Base-by-base conservation (phyloP, 2,797 vertebrate species). In the Gephyroberyx darwinii region DNA sequence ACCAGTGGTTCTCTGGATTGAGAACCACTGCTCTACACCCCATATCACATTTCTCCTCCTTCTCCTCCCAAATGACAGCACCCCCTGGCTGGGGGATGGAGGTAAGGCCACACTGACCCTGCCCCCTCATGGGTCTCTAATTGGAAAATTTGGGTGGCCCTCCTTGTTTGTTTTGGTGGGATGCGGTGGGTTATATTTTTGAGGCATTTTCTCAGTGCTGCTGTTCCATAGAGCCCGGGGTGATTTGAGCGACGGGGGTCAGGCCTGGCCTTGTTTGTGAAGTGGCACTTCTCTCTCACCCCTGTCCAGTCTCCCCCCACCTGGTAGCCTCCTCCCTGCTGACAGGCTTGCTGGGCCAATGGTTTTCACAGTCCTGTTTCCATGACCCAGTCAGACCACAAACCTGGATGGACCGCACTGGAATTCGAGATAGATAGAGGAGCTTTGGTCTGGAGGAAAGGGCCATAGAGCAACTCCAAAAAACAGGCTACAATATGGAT, bases 61-160 rank as follows among this genome's bases (percentile, higher is more conserved):
- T 89, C 91, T 93, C 92, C 90, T 92, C 90, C 89, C 91, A 89
- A 88, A 89, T 93, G 92, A 93, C 89, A 87, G 87, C 89, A 88
- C 89, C 90, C 88, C 85, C 81, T 78, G 89, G 88, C 90, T 89
- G 88, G 92, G 92, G 93, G 91, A 63, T 17, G 57, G 89, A 90
- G 93, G 79, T 80, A 71, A 74, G 30, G 77, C 84, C 82, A 69
- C 69, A 56, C 82, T 80, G 81, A 91, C 95, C 94, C 96, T 97
- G 95, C 94, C 90, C 92, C 91, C 91, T 93, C 87, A 93, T 90
- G 81, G 82, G 92, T 93, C 94, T 95, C 93, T 97, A 96, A 97
- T 97, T 96, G 95, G 96, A 96, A 90, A 95, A 95, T 95, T 95
- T 97, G 96, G 96, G 96, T 98, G 96, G 96, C 96, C 96, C 94